A percentile compares a stretch with the other conserved stretches of the same genome.
phyloP scores from a whole-genome alignment of 92 coral and sea anemone genomes.

The Ricordea florida region DNA sequence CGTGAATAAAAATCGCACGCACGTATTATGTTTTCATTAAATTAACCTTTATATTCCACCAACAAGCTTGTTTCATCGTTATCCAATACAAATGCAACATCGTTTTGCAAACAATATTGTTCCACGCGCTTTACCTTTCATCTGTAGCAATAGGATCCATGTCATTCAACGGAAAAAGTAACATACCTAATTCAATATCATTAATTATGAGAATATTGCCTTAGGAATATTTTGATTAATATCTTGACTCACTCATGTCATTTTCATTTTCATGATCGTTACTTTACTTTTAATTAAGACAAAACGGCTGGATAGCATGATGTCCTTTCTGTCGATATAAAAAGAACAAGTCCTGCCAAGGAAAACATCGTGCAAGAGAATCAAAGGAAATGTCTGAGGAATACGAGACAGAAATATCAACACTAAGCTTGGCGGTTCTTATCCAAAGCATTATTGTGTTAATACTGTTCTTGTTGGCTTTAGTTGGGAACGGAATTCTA shows the following conservation, averaged over 20 bases:
- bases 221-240: background rate
- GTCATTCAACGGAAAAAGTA: no score
- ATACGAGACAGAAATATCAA: background rate
- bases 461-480: background rate
- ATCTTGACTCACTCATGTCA: background rate
- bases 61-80: no score
- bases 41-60: no score
- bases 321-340: background rate
- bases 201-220: no score
- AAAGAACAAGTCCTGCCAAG: background rate
- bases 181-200: no score
- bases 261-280: background rate
- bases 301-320: background rate
- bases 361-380: background rate
- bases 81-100: no score
- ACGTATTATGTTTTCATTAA: no score
- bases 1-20: no score
- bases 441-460: background rate
- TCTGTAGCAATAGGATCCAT: no score
- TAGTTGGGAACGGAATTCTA: constrained; percentile 50
- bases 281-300: background rate
- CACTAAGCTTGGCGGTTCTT: background rate
- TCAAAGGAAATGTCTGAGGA: no score
- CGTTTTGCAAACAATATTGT: no score
- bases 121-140: no score